phyloP scores from a whole-genome alignment of 2,797 vertebrate species.

The Eulemur rubriventer region DNA sequence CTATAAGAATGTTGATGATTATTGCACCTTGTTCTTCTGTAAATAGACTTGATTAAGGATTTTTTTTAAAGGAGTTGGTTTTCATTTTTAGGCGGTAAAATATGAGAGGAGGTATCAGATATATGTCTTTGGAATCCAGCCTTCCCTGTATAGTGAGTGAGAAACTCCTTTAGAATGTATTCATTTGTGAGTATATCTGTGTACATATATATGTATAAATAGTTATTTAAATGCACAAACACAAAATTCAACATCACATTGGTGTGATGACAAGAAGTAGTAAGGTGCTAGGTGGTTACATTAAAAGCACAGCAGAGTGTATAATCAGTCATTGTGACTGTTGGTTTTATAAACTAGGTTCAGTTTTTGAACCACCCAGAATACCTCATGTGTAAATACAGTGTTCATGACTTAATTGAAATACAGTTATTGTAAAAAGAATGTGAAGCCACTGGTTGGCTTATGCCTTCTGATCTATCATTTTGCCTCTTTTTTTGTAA shows the following conservation, averaged over 20 bases:
- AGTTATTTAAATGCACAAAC: slow-evolving; percentile 62
- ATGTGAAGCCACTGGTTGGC: slow-evolving; percentile 91
- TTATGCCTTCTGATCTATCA: slow-evolving; percentile 84
- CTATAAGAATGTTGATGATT: slow-evolving; percentile 73
- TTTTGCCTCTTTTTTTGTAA: slow-evolving; percentile 90
- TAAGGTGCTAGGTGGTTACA: slow-evolving; percentile 75
- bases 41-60: slow-evolving; percentile 56
- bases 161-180: slow-evolving; percentile 73
- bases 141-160: slow-evolving; percentile 62
- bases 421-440: slow-evolving; percentile 83
- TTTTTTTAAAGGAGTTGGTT: slow-evolving; percentile 61
- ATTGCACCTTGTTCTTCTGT: slow-evolving; percentile 83
- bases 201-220: slow-evolving; percentile 40
- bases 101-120: slow-evolving; percentile 63
- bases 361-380: slow-evolving; percentile 84
- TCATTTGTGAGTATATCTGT: slow-evolving; percentile 74
- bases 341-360: slow-evolving; percentile 85
- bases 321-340: slow-evolving; percentile 84
- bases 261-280: slow-evolving; percentile 69
- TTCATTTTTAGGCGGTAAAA: slow-evolving; percentile 56
- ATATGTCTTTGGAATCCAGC: slow-evolving; percentile 57
- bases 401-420: slow-evolving; percentile 87
- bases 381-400: slow-evolving; percentile 91
- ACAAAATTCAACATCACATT: slow-evolving; percentile 74
- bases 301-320: slow-evolving; percentile 84